Base-by-base conservation (phyloP, 2,113 vertebrate genomes). In the Menidia beryllina region DNA sequence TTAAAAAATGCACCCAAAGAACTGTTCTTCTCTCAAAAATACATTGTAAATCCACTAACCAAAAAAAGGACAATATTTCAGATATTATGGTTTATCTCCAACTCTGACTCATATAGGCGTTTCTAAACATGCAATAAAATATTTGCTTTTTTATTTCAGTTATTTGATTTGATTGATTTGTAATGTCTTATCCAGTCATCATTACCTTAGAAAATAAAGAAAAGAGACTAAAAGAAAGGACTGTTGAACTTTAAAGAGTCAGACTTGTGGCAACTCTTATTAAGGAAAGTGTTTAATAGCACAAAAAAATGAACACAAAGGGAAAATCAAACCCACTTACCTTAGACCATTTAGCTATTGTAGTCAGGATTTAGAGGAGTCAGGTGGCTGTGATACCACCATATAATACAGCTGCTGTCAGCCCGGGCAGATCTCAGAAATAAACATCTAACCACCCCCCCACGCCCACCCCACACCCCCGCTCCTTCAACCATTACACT, bases 361-460 rank as follows among this genome's bases (percentile, higher is more conserved):
- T 75, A 75, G 81, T 85, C 73, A 68, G 73, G 81, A 81, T 86
- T 87, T 83, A 87, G 86, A 86, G 23, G 75, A 86, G 74, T 88
- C 91, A 83, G 65, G 89, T 81, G 82, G 72, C 71, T 79, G 73
- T 68, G 60, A 60, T 72, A 78, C 66, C 63, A 70, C 75, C 19
- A 59, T 68, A 83, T 89, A 84, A 66, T 81, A 81, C 76, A 27
- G 56, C 52, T 23, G 56, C 82, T 90, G 75, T 84, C 87, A 86
- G 58, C 50, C 34, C 79, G 88, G 89, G 88, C 88, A 88, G 84
- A 58, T 83, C 70, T 87, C 75, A 82, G 84, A 88, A 88, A 88
- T 64, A 76, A 69, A 64, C 79, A 81, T 92, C 88, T 91, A 91
- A 91, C 91, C 77, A 58, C 67, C 34, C 73, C 71, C 25, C 24